Base-by-base conservation (phyloP, 1,140 invertebrate species). In the Apis florea region DNA sequence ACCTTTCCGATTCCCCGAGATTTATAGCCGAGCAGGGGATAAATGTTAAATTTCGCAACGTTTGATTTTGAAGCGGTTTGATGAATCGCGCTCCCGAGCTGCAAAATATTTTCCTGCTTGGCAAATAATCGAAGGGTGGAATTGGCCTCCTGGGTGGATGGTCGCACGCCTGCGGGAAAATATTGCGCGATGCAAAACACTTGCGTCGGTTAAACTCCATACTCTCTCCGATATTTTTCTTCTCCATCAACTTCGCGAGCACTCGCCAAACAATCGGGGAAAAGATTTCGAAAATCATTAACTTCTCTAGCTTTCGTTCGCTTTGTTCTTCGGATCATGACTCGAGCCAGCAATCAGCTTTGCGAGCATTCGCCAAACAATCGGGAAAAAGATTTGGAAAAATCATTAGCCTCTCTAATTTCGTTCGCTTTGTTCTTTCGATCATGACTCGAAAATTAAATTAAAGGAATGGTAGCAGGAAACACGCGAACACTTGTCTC, bases 41-140 rank as follows among this genome's bases (percentile, higher is more conserved):
- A 86, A 86, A 86, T 86, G 77, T 77, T 80, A 79, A 87, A 87
- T 82, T 86, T 70, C 69, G 59, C 56, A 75, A 87, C 79, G 77
- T 58, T 85, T 85, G 84, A 86, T 86, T 86, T 76, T 70, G 40
- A 75, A 75, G 26, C 79, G 72, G 71, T 81, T 81, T 75, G 79
- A 81, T 59, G 72, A 81, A 81, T 81, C 71, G 72, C n/a, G 21
- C 54, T 72, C 56, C 53, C 21, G 21, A 26, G 61, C 72, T 40
- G 72, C 51, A 59, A 75, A 81, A 75, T 73, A 75, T 81, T 81
- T 81, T 75, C 63, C 72, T 31, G 53, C 11, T 10, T n/a, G 59
- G 49, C 79, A 75, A 68, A 81, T 81, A 81, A 80, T 80, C 79
- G 79, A 47, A 61, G 47, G 31, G 31, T 5, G 31, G 31, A 80